Conservation (phyloP, 2,113 vertebrate genomes). For the Stigmatopora argus region DNA sequence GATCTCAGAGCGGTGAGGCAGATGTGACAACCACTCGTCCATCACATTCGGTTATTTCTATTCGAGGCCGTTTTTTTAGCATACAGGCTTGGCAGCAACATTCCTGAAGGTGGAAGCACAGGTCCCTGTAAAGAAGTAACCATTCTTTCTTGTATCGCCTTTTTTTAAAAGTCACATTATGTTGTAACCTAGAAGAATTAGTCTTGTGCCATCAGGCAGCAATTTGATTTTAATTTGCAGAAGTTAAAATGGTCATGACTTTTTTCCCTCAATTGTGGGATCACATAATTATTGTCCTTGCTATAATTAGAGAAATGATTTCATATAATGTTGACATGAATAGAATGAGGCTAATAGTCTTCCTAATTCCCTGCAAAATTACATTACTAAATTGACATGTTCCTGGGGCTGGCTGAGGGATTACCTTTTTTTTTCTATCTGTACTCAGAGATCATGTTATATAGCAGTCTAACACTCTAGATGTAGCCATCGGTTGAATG, state of each 20-base stretch:
- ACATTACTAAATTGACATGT: slow-evolving; percentile 3
- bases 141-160: background rate
- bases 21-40: too few relatives aligned
- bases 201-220: slow-evolving; percentile 11
- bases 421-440: slow-evolving; percentile 4
- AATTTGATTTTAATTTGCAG: slow-evolving; percentile 21
- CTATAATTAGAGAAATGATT: slow-evolving; percentile 25
- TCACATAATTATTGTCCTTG: slow-evolving; percentile 20
- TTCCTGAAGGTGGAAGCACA: slow-evolving; percentile 45
- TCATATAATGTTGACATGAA: slow-evolving; percentile 23
- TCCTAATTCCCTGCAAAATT: slow-evolving; percentile 4
- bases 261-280: slow-evolving; percentile 8
- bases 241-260: slow-evolving; percentile 22
- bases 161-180: slow-evolving; percentile 7
- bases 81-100: slow-evolving; percentile 69
- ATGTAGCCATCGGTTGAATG: background rate
- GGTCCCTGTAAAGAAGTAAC: background rate
- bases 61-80: slow-evolving; percentile 63
- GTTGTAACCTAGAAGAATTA: slow-evolving; percentile 5
- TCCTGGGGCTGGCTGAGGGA: background rate
- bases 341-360: slow-evolving; percentile 9
- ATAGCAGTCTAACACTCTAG: background rate
- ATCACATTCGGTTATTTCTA: slow-evolving; percentile 78
- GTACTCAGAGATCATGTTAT: background rate
- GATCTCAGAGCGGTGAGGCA: too few relatives aligned